Base-by-base conservation (phyloP, 2,888 invertebrate genomes). In the Lathronympha strigana region DNA sequence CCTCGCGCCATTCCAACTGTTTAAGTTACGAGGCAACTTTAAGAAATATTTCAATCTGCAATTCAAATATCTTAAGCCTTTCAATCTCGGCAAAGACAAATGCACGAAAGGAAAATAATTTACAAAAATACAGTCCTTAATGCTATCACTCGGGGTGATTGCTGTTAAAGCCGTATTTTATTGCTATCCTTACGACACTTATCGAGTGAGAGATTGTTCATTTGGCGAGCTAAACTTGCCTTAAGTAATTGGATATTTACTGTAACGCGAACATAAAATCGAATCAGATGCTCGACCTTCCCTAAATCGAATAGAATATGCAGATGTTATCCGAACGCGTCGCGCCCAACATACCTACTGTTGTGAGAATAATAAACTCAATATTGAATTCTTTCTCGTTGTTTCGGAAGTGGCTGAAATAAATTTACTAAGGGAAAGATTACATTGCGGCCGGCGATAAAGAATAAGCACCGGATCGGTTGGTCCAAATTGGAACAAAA, bases 221-320 rank as follows among this genome's bases (percentile, higher is more conserved):
- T 68, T 68, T 66, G 50, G 61, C 58, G 61, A 68, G 58, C 57
- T 66, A 66, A 75, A 73, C 75, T 79, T 80, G 74, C 76, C 76
- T 69, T 84, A 87, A 88, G 87, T 88, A 86, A 88, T 87, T 88
- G 88, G 83, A 83, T 83, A 82, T 83, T 82, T 81, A 73, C 77
- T 79, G 76, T 76, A 77, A 82, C 82, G 79, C 72, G 76, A 78
- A 53, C 78, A 83, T 84, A 82, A 82, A 84, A 84, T 81, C 72
- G 78, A 81, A 79, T 78, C 74, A 60, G 47, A 61, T 54, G 47
- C 50, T 73, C 73, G 73, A 77, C 75, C 76, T 72, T 75, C 74
- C 67, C 67, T 78, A 75, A 78, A 80, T 78, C 76, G 81, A 75
- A 79, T 74, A 78, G 78, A 66, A 66, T 66, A 66, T 66, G 66